Evolutionary conservation across 2,113 vertebrate species (phyloP), one percentile per base, ranked within the genome.

Genomic region (Chaetura pelagica): DNA sequence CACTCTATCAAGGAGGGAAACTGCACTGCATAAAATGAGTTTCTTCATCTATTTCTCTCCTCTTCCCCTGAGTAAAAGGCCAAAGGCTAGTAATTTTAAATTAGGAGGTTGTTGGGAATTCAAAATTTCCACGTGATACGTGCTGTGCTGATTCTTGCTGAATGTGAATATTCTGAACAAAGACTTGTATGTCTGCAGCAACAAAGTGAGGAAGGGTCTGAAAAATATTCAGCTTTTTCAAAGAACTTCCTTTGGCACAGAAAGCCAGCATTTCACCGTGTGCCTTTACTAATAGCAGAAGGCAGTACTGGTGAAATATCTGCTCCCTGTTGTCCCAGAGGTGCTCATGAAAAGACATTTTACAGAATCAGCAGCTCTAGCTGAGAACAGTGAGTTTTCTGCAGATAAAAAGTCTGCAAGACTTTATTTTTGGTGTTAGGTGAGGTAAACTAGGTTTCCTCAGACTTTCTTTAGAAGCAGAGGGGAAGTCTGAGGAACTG

Each of bases 71-170:
- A 54, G 27, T 44, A 67, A 84, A 86, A 85, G 52, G 8, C 32
- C 55, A 30, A 27, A 86, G 30, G 21, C n/a, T 19, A 46, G 10
- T 51, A 0, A 42, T 74, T 89, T 93, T 62, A 84, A 87, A 77
- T 30, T 13, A 82, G 42, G 15, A 61, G 7, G 10, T 59, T 58
- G 59, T 19, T 69, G 42, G 72, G 46, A 79, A 91, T 69, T 85
- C 38, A 38, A 3, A n/a, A 42, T 89, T 85, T 83, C 78, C 75
- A 40, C 0, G 3, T 40, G 38, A 51, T 7, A 13, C 0, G 0
- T 72, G 20, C 24, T 48, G 3, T 51, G 71, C 64, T 79, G 58
- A 62, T 76, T 15, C 30, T 66, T 80, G 20, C 59, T 74, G 72
- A 67, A 71, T 23, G 30, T 27, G 68, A 83, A 67, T 26, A 73